Conservation (phyloP, 2,113 vertebrate species). For the Notiomystis cincta region DNA sequence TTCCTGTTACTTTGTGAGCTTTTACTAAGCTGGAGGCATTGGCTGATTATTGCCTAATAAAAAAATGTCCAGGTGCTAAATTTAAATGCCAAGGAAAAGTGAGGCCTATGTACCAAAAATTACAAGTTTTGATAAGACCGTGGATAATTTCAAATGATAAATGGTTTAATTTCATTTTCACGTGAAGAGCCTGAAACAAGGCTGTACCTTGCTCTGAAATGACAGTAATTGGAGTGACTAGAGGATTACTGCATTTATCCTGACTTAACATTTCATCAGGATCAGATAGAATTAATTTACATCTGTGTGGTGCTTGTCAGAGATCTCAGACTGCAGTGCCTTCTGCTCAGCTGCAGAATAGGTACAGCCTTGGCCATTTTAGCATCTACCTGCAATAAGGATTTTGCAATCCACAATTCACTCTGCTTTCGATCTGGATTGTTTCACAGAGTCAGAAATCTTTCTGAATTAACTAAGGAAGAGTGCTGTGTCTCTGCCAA, state of each 20-base stretch:
- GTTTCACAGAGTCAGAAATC: background rate
- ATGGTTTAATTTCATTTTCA: background rate
- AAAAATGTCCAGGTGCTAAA: background rate
- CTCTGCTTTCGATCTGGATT: background rate
- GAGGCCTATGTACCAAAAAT: background rate
- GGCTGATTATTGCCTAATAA: background rate
- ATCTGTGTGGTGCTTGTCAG: background rate
- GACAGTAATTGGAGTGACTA: background rate
- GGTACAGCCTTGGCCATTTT: background rate
- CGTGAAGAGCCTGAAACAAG: background rate
- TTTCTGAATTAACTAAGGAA: background rate
- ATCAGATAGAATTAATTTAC: background rate
- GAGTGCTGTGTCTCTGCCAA: background rate
- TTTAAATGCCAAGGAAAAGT: background rate
- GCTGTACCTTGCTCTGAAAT: background rate
- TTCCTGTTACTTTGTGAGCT: background rate
- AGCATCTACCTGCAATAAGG: background rate
- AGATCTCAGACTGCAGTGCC: background rate
- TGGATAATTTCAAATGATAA: background rate
- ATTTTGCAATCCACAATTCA: background rate
- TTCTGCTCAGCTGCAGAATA: background rate
- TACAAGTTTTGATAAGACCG: background rate
- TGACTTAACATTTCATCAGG: background rate
- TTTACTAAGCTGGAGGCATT: background rate
- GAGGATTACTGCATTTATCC: background rate